Evolutionary conservation across 2,113 vertebrate genomes (phyloP), one percentile per base, ranked within the genome.

Genomic region (Ailurus styani): DNA sequence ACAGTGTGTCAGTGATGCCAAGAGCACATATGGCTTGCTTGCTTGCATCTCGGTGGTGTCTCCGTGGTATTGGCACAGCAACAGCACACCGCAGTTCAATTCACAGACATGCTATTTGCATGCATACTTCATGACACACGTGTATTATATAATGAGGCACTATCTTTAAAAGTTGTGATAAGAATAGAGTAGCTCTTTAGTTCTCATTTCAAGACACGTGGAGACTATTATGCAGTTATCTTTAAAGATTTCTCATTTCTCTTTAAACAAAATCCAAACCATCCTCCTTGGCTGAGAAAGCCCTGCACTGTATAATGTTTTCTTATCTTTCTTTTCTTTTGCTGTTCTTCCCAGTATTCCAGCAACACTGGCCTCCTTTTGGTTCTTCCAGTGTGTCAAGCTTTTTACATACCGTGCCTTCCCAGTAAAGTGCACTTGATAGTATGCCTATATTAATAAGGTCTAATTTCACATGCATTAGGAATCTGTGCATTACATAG

Each of bases 31-130:
- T 88, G 96, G 79, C 79, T 50, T 29, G 25, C 55, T 84, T 23
- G n/a, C 57, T 81, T 90, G 83, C 77, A 40, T 96, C 92, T 88
- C 90, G 21, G 73, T 12, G 90, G 55, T 78, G 57, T 90, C 87
- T 96, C 92, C 27, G 68, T 45, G 1, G n/a, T 55, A 12, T 54
- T 95, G 94, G 96, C 95, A 96, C 3, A 11, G 17, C n/a, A 31
- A 12, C 31, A 50, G 25, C 10, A 29, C 18, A 15, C 14, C 15
- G 5, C 84, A 54, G 1, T 72, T 37, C 27, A 75, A 12, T 62
- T 84, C 78, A 50, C 45, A 90, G 42, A 37, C 60, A 15, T 7
- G 47, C 3, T 23, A 14, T 83, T 94, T 64, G 40, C 68, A 37
- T 82, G 17, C 50, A 23, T 42, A 34, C 95, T 92, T 79, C 23